Evolutionary conservation across 92 coral and sea anemone genomes (phyloP).

Genomic region (Zoanthus sansibaricus): DNA sequence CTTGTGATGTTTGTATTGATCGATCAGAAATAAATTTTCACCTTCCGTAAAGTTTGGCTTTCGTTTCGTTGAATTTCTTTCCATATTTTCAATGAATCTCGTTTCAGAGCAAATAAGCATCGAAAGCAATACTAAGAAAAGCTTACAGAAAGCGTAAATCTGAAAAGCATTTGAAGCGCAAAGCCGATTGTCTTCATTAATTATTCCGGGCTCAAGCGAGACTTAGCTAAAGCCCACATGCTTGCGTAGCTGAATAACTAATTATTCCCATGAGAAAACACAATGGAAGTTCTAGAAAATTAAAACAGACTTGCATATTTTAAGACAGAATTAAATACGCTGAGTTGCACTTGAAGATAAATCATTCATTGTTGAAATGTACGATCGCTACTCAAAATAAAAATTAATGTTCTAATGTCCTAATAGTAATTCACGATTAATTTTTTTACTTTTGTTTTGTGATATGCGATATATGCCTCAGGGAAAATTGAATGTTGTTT

Average conservation of each 20-base stretch:
- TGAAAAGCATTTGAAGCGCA: constrained; percentile 8
- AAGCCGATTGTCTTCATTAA: constrained; percentile 47
- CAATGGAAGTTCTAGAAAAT: constrained; percentile 28
- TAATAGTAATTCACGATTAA: too few species aligned
- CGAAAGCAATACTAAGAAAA: not conserved
- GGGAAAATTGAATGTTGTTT: too few species aligned
- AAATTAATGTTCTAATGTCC: too few species aligned
- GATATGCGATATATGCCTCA: too few species aligned
- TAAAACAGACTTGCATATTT: constrained; percentile 22
- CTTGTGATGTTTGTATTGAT: constrained; percentile 76
- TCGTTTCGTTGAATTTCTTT: constrained; percentile 68
- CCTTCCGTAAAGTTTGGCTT: constrained; percentile 89
- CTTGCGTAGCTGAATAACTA: constrained; percentile 50
- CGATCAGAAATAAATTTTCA: constrained; percentile 79
- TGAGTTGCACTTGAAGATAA: constrained; percentile 9
- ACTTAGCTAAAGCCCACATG: constrained; percentile 53
- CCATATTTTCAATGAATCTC: constrained; percentile 1
- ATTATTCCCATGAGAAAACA: constrained; percentile 48
- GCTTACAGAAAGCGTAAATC: not conserved
- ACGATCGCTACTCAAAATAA: not conserved
- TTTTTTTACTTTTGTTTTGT: too few species aligned
- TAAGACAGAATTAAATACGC: not conserved
- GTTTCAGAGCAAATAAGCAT: not conserved
- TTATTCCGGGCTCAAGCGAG: constrained; percentile 55
- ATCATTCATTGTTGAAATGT: constrained; percentile 12